Conservation (phyloP, 2,113 vertebrate genomes). For the Sarotherodon lohbergeri region DNA sequence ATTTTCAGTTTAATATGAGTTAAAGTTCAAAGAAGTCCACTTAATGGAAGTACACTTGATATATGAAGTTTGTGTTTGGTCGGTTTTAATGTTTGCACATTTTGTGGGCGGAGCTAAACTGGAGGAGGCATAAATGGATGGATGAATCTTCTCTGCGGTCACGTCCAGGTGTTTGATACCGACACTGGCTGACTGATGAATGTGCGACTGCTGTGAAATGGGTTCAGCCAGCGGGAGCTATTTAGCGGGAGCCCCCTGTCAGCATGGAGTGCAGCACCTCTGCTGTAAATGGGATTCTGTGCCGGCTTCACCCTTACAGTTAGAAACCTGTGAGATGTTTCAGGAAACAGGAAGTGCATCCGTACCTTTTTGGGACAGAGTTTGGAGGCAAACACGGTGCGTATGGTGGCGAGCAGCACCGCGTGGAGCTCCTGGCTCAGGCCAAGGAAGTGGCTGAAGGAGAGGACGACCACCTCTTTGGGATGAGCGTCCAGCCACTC, state of each 20-base stretch:
- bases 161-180: neutral
- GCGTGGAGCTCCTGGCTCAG: slow-evolving; percentile 69
- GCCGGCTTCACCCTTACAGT: neutral
- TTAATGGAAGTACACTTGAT: neutral
- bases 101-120: neutral
- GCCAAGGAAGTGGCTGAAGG: slow-evolving; percentile 75
- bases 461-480: slow-evolving; percentile 74
- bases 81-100: neutral
- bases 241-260: neutral
- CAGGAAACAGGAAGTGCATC: neutral
- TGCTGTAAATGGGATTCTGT: neutral
- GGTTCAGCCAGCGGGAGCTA: neutral
- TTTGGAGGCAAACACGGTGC: slow-evolving; percentile 67
- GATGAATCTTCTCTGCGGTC: neutral
- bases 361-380: slow-evolving; percentile 72
- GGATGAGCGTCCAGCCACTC: slow-evolving; percentile 75
- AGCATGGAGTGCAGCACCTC: neutral
- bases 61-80: accelerated
- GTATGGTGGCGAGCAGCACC: slow-evolving; percentile 66
- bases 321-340: neutral
- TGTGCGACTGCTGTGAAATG: neutral
- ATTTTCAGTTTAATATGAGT: neutral
- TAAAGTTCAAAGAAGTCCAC: neutral
- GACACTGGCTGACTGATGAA: neutral
- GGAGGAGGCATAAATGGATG: neutral